Evolutionary conservation across 2,888 invertebrate species (phyloP).

Genomic region (Catocala nupta): DNA sequence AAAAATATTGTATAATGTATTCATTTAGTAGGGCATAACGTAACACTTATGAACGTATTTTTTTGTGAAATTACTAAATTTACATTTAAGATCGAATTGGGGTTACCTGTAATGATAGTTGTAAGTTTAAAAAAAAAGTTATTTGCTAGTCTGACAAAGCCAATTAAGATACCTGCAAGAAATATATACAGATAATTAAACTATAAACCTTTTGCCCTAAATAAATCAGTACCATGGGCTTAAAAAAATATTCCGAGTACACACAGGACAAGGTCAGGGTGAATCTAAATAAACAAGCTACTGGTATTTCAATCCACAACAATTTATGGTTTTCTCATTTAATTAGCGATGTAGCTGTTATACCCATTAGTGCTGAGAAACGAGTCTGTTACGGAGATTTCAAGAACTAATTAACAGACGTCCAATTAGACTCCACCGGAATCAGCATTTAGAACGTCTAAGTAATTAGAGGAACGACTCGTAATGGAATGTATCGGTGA

Average conservation of each 20-base stretch:
- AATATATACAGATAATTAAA: too few species aligned
- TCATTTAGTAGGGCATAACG: too few species aligned
- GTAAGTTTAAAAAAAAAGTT: too few species aligned
- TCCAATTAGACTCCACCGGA: slow-evolving; percentile 44
- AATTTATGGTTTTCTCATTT: slow-evolving; percentile 45
- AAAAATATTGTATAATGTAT: too few species aligned
- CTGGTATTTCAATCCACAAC: slow-evolving; percentile 33
- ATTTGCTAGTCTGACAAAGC: too few species aligned
- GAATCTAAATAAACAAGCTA: slow-evolving; percentile 23
- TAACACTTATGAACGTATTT: too few species aligned
- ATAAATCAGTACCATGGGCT: slow-evolving; percentile 15
- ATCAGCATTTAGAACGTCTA: slow-evolving; percentile 44
- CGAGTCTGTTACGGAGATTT: slow-evolving; percentile 49
- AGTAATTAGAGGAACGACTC: slow-evolving; percentile 38
- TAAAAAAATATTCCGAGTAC: slow-evolving; percentile 13
- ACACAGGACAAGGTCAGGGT: slow-evolving; percentile 28
- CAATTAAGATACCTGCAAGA: too few species aligned
- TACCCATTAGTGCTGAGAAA: slow-evolving; percentile 46
- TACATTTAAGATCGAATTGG: too few species aligned
- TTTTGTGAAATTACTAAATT: too few species aligned
- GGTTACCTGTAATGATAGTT: too few species aligned
- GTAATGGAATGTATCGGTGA: slow-evolving; percentile 38
- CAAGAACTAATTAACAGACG: slow-evolving; percentile 53
- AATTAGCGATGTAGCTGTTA: slow-evolving; percentile 49
- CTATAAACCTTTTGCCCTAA: not conserved